Evolutionary conservation across 1,140 invertebrate genomes (phyloP).

Genomic region (Belonocnema kinseyi): DNA sequence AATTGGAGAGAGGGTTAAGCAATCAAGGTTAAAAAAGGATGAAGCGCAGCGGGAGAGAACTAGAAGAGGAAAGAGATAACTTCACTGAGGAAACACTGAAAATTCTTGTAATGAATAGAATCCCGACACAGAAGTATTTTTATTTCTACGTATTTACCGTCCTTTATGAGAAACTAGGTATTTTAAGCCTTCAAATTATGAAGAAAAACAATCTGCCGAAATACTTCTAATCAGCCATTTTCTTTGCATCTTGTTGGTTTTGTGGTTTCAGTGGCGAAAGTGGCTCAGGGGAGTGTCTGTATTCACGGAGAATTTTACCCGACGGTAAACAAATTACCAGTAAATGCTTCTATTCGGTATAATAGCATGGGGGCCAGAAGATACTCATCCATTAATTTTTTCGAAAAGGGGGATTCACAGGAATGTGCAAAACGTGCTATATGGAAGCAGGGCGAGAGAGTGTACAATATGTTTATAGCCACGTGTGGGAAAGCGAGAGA

Average conservation of each 20-base stretch:
- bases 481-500: neutral
- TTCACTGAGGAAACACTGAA: too few relatives aligned
- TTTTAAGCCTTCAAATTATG: too few relatives aligned
- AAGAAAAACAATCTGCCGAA: too few relatives aligned
- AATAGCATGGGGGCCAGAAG: neutral
- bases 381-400: neutral
- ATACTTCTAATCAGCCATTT: neutral
- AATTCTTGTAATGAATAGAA: too few relatives aligned
- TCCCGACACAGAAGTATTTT: too few relatives aligned
- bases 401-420: neutral
- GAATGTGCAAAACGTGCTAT: conserved; percentile 13
- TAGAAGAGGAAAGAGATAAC: too few relatives aligned
- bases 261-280: neutral
- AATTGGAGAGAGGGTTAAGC: too few relatives aligned
- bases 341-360: conserved; percentile 12
- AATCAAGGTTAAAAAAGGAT: too few relatives aligned
- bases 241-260: too few relatives aligned
- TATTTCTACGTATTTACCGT: too few relatives aligned
- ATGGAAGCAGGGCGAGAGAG: neutral
- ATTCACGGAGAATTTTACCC: neutral
- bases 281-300: neutral
- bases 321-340: neutral
- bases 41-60: too few relatives aligned
- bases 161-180: too few relatives aligned
- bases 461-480: neutral